Conservation (phyloP, 2,888 invertebrate genomes). For the Miltochrista miniata region DNA sequence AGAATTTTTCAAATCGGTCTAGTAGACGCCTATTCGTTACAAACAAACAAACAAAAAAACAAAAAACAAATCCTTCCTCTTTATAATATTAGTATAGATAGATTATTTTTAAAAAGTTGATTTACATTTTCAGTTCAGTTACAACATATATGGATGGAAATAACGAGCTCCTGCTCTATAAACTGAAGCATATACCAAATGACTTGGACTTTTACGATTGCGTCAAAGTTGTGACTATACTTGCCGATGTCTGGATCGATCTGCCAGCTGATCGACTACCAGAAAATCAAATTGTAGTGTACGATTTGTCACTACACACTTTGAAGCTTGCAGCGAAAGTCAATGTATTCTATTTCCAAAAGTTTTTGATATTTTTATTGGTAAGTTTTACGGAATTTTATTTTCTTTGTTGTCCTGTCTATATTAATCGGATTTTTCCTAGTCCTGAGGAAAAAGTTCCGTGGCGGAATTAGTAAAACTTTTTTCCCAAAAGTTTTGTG, state of each 20-base stretch:
- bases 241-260: constrained; percentile 43
- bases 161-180: constrained; percentile 22
- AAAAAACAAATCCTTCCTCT: too few relatives aligned
- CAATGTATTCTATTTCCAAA: constrained; percentile 9
- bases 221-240: constrained; percentile 38
- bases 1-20: too few relatives aligned
- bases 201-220: constrained; percentile 42
- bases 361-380: constrained; percentile 1
- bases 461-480: too few relatives aligned
- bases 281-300: constrained; percentile 41
- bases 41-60: too few relatives aligned
- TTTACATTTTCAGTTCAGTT: constrained; percentile 1
- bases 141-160: constrained; percentile 3
- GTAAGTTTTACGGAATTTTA: constrained; percentile 2
- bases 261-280: constrained; percentile 24
- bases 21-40: too few relatives aligned
- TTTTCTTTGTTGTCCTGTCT: neutral
- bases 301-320: constrained; percentile 41
- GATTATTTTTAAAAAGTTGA: too few relatives aligned
- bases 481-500: too few relatives aligned
- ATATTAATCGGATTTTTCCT: neutral
- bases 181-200: neutral
- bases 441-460: too few relatives aligned
- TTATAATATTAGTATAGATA: too few relatives aligned
- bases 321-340: constrained; percentile 42